Evolutionary conservation across 2,888 invertebrate genomes (phyloP).

Genomic region (Perizoma flavofasciatum): DNA sequence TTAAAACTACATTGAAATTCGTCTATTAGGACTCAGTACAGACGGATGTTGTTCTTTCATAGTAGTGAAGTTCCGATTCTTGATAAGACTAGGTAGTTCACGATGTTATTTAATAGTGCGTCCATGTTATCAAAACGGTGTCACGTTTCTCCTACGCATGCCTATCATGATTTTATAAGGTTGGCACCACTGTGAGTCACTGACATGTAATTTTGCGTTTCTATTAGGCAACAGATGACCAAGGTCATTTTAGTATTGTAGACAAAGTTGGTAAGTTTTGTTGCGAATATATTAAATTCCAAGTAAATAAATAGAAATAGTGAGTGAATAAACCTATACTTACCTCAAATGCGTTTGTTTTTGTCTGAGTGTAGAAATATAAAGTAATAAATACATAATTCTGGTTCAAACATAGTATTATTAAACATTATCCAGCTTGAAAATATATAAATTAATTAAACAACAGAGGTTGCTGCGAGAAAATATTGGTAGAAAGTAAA

Average conservation of each 20-base stretch:
- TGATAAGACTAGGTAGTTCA: conserved; percentile 4
- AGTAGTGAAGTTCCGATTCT: no score
- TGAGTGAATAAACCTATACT: not conserved
- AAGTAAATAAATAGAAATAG: not conserved
- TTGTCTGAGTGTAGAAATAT: no score
- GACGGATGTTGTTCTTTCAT: no score
- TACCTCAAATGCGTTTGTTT: no score
- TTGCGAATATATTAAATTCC: not conserved
- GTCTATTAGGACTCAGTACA: no score
- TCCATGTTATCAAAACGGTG: conserved; percentile 6
- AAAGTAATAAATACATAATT: no score
- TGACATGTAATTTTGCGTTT: conserved; percentile 4
- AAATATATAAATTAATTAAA: no score
- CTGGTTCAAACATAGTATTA: no score
- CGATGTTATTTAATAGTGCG: conserved; percentile 1
- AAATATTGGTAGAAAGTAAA: no score
- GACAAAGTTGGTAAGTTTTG: conserved; percentile 10
- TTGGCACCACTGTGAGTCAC: conserved; percentile 23
- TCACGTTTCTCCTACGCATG: conserved; percentile 9
- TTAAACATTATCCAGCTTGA: no score
- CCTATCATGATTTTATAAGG: conserved; percentile 11
- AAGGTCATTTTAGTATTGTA: conserved; percentile 3
- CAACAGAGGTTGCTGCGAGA: no score
- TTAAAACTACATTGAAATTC: no score
- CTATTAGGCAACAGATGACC: not conserved